These are phyloP conservation scores for Notothenia coriiceps DNA, from an alignment of 2,113 vertebrate species.

Conservation along the genomic window DNA sequence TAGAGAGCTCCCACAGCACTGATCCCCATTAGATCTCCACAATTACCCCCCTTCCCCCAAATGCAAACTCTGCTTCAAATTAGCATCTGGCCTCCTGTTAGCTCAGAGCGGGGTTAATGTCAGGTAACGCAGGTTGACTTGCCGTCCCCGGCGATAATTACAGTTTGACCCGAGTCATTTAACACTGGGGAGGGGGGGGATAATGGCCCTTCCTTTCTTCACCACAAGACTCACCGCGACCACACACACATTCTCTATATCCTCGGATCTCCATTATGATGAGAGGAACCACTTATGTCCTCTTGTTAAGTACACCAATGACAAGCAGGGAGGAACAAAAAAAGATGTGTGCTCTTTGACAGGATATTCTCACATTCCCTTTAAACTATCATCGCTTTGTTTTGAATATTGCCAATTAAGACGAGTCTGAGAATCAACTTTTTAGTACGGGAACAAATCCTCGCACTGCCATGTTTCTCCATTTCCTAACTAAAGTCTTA, in stretches of 20 bases:
- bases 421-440: conserved; percentile 57
- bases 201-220: conserved; percentile 65
- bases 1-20: conserved; percentile 75
- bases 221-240: conserved; percentile 33
- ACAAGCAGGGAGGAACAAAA: conserved; percentile 44
- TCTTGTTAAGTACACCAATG: conserved; percentile 73
- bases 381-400: conserved; percentile 51
- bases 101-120: conserved; percentile 79
- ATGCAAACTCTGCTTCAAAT: conserved; percentile 78
- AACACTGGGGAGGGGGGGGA: conserved; percentile 50
- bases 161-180: conserved; percentile 80
- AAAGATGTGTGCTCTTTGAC: conserved; percentile 21
- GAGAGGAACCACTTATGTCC: conserved; percentile 72
- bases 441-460: conserved; percentile 26
- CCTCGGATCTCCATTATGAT: conserved; percentile 69
- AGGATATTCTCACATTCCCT: conserved; percentile 53
- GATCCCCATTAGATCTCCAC: conserved; percentile 79
- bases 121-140: conserved; percentile 79
- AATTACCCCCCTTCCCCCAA: conserved; percentile 67
- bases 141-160: conserved; percentile 78
- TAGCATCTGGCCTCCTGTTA: conserved; percentile 78
- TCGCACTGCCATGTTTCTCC: conserved; percentile 62
- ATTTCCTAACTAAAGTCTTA: conserved; percentile 68
- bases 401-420: conserved; percentile 76
- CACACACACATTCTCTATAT: conserved; percentile 59